A percentile compares a stretch with the other conserved stretches of the same genome.
Conservation (phyloP, 2,113 vertebrate species). For the Petaurus breviceps region DNA sequence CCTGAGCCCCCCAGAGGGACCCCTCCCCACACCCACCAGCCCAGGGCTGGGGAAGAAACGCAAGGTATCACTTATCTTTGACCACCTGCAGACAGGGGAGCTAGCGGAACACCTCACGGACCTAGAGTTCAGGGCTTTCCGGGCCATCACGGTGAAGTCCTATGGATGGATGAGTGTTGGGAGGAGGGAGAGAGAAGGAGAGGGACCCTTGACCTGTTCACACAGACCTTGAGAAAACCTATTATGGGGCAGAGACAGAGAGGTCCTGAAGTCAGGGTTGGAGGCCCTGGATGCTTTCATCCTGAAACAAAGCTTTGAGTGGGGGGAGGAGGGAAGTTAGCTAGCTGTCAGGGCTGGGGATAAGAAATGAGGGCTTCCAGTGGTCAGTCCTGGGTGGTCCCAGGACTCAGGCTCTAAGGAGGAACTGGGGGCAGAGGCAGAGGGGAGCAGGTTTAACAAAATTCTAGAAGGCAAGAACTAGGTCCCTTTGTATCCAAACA, state of each 20-base stretch:
- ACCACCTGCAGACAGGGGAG: constrained; percentile 92
- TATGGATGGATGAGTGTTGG: not conserved
- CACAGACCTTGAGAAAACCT: not conserved
- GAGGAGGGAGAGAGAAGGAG: not conserved
- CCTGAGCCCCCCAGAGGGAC: constrained; percentile 65
- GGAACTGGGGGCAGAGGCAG: not conserved
- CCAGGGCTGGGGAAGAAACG: constrained; percentile 91
- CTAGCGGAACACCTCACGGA: constrained; percentile 93
- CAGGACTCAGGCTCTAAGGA: not conserved
- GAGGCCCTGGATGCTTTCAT: not conserved
- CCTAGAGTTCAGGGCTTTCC: constrained; percentile 94
- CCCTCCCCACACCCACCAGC: constrained; percentile 79
- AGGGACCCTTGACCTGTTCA: not conserved
- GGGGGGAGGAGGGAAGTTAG: not conserved
- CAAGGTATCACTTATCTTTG: constrained; percentile 94
- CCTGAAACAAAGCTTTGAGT: not conserved
- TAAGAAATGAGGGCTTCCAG: not conserved
- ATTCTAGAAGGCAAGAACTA: not conserved
- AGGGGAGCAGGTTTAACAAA: not conserved
- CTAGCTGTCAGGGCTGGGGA: not conserved
- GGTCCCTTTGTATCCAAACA: not conserved
- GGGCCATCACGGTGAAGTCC: constrained; percentile 88
- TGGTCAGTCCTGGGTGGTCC: not conserved
- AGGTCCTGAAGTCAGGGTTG: not conserved
- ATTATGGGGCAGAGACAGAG: not conserved